A percentile compares a stretch with the other conserved stretches of the same genome.
These are phyloP conservation scores for Bufo gargarizans DNA, from an alignment of 2,113 vertebrate genomes.

Conservation along the genomic window DNA sequence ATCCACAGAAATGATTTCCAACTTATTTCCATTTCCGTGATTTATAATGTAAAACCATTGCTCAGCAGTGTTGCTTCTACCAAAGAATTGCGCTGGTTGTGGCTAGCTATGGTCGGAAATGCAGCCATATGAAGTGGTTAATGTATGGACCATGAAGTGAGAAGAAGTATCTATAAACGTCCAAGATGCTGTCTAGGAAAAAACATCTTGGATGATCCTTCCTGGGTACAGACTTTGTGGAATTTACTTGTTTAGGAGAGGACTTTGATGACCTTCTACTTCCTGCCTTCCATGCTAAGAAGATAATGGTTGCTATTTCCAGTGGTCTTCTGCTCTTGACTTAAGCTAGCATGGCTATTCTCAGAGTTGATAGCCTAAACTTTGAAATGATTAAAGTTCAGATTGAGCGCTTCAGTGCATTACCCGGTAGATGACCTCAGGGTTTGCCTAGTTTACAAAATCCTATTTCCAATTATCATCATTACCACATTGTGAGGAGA, in stretches of 20 bases:
- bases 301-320: conserved; percentile 24
- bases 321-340: not conserved
- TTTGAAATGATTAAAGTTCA: not conserved
- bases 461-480: too few relatives aligned
- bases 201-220: conserved; percentile 27
- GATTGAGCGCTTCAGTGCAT: not conserved
- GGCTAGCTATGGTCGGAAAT: not conserved
- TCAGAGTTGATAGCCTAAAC: not conserved
- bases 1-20: too few relatives aligned
- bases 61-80: not conserved
- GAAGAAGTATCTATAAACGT: not conserved
- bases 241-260: not conserved
- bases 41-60: not conserved
- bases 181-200: conserved; percentile 2
- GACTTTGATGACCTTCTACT: conserved; percentile 15
- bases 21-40: too few relatives aligned
- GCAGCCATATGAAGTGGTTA: not conserved
- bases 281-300: not conserved
- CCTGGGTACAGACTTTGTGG: not conserved
- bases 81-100: not conserved
- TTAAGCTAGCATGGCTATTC: not conserved
- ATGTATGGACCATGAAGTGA: not conserved
- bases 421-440: not conserved
- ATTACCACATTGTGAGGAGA: too few relatives aligned
- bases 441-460: too few relatives aligned